A percentile compares a stretch with the other conserved stretches of the same genome.
Evolutionary conservation across 2,113 vertebrate genomes (phyloP).

Genomic region (Procavia capensis): DNA sequence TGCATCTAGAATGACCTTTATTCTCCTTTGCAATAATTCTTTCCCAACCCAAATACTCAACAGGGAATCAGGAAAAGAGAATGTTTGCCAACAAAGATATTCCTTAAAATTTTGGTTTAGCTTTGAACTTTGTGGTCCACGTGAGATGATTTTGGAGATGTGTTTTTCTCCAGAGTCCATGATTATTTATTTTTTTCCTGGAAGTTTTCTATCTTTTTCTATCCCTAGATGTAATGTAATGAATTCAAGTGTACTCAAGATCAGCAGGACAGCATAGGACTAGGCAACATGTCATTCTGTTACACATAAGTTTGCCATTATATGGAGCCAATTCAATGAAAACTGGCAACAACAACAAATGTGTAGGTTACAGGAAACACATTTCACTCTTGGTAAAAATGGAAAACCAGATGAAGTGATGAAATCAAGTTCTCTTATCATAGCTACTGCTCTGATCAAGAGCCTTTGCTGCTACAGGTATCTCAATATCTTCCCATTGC

Average conservation of each 20-base stretch:
- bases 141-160: background rate
- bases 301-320: background rate
- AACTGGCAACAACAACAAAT: background rate
- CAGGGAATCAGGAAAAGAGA: background rate
- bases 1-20: conserved; percentile 10
- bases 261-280: background rate
- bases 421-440: background rate
- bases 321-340: background rate
- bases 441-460: background rate
- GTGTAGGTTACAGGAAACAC: background rate
- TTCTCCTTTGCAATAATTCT: conserved; percentile 22
- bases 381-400: background rate
- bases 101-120: background rate
- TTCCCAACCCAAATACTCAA: background rate
- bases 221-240: background rate
- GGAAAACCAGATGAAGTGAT: background rate
- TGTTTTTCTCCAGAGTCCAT: conserved; percentile 16
- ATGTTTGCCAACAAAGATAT: background rate
- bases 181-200: background rate
- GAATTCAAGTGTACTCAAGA: background rate
- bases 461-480: background rate
- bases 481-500: background rate
- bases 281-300: background rate
- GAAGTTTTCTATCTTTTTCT: background rate
- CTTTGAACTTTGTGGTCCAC: background rate